Evolutionary conservation across 2,113 vertebrate species (phyloP), one percentile per base, ranked within the genome.

Genomic region (Heteronetta atricapilla): DNA sequence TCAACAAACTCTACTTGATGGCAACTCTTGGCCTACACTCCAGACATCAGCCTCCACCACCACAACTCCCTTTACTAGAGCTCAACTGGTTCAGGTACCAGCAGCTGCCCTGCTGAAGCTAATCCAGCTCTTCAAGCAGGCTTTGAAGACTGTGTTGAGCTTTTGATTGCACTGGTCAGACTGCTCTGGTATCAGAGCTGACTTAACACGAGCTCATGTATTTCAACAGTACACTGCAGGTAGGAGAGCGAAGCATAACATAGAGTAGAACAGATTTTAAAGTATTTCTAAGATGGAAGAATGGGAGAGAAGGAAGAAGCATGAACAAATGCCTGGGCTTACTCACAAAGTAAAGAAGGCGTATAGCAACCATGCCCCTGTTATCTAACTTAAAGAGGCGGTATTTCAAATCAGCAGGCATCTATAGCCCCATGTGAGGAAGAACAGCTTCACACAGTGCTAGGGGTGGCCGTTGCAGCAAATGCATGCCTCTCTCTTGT

Each of bases 401-500:
- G 8, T 38, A 84, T 70, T 90, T 86, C 77, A 81, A 67, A 83
- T 10, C 52, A 48, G 11, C 46, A 81, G 52, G 52, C 46, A 86
- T 56, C 59, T 81, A n/a, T 42, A 81, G 69, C 23, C 31, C 25
- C 28, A 23, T 19, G 50, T 31, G 68, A 90, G 48, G 40, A 77
- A 48, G 72, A 79, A 29, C 10, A 69, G 46, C 56, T 75, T 56
- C 38, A 58, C 29, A 12, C 0, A 2, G 44, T n/a, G 44, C 38
- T 60, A 59, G 42, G 34, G 16, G n/a, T 7, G 26, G 11, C n/a
- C 78, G 56, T 0, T 78, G 20, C 4, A 34, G 36, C 10, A 58
- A 70, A 19, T 0, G 1, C 14, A 19, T 0, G 1, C 12, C 52
- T 76, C 14, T 79, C 28, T 68, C 23, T 48, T 59, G 23, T 20